A percentile compares a stretch with the other conserved stretches of the same genome.
These are phyloP conservation scores for Chaetops frenatus DNA, from an alignment of 2,113 vertebrate genomes.

Conservation along the genomic window DNA sequence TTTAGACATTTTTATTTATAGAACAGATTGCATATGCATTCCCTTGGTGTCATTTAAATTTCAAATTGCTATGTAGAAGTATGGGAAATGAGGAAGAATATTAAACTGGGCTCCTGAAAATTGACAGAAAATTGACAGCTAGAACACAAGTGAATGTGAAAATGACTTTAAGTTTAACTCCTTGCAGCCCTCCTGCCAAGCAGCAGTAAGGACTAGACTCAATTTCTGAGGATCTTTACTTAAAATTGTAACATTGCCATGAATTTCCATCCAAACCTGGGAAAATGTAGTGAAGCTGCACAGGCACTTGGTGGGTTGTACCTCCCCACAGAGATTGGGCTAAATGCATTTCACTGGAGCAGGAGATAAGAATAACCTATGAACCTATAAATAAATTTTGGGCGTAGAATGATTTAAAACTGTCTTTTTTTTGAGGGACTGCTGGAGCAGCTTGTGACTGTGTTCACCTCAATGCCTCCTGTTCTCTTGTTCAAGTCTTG, in stretches of 20 bases:
- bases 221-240: background rate
- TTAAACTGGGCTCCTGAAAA: background rate
- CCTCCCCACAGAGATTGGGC: background rate
- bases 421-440: background rate
- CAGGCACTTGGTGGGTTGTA: background rate
- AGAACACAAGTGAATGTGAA: background rate
- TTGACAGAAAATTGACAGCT: background rate
- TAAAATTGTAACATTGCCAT: background rate
- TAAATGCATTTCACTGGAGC: background rate
- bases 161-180: background rate
- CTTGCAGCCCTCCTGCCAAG: background rate
- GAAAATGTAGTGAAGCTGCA: background rate
- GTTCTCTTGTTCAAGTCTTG: background rate
- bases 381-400: background rate
- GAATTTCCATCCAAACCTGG: background rate
- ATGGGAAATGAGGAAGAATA: background rate
- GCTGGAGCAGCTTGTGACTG: background rate
- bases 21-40: conserved; percentile 1
- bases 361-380: background rate
- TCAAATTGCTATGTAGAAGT: background rate
- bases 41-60: conserved; percentile 7
- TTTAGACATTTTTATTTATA: conserved; percentile 23
- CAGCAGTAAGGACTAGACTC: background rate
- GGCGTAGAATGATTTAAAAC: background rate
- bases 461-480: background rate